Base-by-base conservation (phyloP, 2,888 invertebrate genomes). In the Eurytoma adleriae region DNA sequence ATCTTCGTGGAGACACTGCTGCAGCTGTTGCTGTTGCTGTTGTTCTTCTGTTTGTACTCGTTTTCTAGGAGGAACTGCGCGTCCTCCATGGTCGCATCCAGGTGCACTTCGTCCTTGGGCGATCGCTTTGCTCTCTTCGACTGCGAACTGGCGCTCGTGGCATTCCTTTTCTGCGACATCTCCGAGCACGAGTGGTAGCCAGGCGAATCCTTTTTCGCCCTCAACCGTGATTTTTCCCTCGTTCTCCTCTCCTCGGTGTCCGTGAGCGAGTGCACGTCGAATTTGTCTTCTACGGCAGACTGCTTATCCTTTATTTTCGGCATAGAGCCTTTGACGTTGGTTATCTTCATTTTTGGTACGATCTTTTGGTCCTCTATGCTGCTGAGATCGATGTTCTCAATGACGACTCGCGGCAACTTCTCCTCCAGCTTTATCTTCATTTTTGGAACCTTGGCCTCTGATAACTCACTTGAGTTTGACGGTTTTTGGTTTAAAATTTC, bases 381-480 rank as follows among this genome's bases (percentile, higher is more conserved):
- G 18, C 76, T 30, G 14, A 80, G 61, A 50, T 84, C 83, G 1
- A 84, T 73, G 50, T 80, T 85, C 24, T 87, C 84, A 7, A 86
- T 80, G 0, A 86, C 84, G 40, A 88, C 86, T 79, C 85, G 85
- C 3, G 87, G 85, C 24, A 84, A 62, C 27, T 85, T 86, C 30
- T 86, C 87, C 62, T 89, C 88, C 2, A 88, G 82, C 27, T 86
- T 88, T 40, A 89, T 89, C 59, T 87, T 88, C 86, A 89, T 88
- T 67, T 87, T 89, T 4, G 87, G 88, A 52, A 88, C 76, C 70
- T 86, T 87, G 61, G 78, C 80, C 64, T 80, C 85, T 27, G 16
- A 16, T 14, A 73, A 56, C 3, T 77, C 79, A 24, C 56, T 68
- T 1, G 69, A 69, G 57, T 59, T 81, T 14, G 69, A 78, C 13